A percentile compares a stretch with the other conserved stretches of the same genome.
These are phyloP conservation scores for Erethizon dorsatum DNA, from an alignment of 2,797 vertebrate species.

Conservation along the genomic window DNA sequence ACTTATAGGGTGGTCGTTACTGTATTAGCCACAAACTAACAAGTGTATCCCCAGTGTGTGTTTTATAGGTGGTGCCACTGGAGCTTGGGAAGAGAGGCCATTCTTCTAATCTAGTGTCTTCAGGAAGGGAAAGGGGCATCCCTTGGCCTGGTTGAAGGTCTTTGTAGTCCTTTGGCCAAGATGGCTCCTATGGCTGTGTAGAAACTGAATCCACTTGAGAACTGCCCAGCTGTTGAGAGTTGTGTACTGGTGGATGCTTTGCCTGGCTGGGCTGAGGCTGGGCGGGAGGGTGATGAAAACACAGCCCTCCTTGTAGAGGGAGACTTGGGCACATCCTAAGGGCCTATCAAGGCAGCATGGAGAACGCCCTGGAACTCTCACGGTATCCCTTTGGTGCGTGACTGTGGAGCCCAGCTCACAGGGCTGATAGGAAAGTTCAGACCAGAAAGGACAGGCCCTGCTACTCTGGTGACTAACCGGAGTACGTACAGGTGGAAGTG, in stretches of 20 bases:
- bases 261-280: background rate
- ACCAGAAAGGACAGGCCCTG: background rate
- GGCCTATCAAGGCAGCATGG: background rate
- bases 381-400: background rate
- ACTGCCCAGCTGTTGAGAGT: background rate
- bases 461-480: background rate
- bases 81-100: background rate
- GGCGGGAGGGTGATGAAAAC: background rate
- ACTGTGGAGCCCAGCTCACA: background rate
- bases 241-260: accelerated
- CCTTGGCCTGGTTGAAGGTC: background rate
- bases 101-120: background rate
- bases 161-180: background rate
- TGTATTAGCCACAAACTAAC: background rate
- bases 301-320: background rate
- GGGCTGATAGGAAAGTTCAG: background rate
- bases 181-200: background rate
- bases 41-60: background rate
- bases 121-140: background rate
- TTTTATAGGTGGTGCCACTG: too few relatives aligned
- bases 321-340: background rate
- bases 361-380: background rate
- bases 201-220: background rate
- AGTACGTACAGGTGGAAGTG: background rate
- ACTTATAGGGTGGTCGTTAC: background rate